A percentile compares a stretch with the other conserved stretches of the same genome.
phyloP scores from a whole-genome alignment of 2,113 vertebrate species.

The Festucalex cinctus region DNA sequence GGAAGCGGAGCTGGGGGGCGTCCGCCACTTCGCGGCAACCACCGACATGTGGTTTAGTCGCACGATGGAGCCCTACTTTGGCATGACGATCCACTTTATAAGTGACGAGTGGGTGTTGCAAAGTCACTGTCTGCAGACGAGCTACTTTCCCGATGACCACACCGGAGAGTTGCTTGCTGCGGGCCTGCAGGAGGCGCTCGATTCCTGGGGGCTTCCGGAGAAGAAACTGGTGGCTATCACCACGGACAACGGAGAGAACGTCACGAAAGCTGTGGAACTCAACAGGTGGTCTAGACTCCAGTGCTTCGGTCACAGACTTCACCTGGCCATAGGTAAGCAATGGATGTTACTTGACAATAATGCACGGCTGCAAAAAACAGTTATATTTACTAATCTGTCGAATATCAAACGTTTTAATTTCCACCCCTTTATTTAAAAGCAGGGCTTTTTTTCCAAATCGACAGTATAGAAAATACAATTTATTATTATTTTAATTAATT shows the following conservation, averaged over 20 bases:
- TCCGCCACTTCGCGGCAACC: background rate
- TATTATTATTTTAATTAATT: too few species aligned
- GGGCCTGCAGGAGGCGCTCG: background rate
- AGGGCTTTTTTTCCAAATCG: too few species aligned
- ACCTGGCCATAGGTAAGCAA: background rate
- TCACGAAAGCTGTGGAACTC: background rate
- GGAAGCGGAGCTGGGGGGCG: background rate
- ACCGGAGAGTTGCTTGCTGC: background rate
- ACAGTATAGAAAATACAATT: too few species aligned
- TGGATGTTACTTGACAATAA: too few species aligned
- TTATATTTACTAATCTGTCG: too few species aligned
- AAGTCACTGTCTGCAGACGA: background rate
- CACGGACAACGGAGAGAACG: background rate
- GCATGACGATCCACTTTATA: background rate
- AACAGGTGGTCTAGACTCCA: background rate
- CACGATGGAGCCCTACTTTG: background rate
- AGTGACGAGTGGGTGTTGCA: background rate
- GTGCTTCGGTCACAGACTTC: slow-evolving; percentile 3
- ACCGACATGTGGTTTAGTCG: background rate
- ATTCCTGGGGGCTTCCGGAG: background rate
- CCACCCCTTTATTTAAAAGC: too few species aligned
- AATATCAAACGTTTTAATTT: too few species aligned
- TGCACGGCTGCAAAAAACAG: too few species aligned
- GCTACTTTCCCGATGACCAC: background rate
- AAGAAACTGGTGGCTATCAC: background rate